These are phyloP conservation scores for Typhlomys cinereus DNA, from an alignment of 2,113 vertebrate genomes.

Conservation along the genomic window DNA sequence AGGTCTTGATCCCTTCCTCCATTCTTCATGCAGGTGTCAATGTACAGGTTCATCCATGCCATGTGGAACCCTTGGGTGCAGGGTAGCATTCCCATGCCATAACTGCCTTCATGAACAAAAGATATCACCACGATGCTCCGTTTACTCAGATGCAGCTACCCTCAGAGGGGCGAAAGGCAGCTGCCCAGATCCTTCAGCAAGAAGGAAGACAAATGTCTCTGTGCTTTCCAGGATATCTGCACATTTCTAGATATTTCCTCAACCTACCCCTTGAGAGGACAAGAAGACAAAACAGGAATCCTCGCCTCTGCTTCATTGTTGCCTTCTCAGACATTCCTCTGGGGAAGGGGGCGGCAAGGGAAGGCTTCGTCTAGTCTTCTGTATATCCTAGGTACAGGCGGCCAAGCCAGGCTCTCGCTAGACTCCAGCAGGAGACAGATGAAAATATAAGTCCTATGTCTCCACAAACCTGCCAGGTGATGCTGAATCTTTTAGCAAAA, in stretches of 20 bases:
- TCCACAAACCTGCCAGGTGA: background rate
- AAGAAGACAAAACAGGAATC: background rate
- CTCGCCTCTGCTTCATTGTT: background rate
- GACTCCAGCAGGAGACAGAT: background rate
- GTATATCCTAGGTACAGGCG: background rate
- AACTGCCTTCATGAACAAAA: too few species aligned
- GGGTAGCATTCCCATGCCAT: too few species aligned
- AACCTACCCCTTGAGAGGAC: background rate
- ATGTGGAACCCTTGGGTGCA: too few species aligned
- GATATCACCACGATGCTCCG: too few species aligned
- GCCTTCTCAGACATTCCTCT: fast-evolving
- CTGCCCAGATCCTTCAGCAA: background rate
- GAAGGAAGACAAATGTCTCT: background rate
- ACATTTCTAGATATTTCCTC: background rate
- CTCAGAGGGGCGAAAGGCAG: background rate
- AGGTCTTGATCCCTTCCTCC: too few species aligned
- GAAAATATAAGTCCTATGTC: too few species aligned
- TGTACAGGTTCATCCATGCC: too few species aligned
- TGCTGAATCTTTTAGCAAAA: background rate
- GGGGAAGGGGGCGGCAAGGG: too few species aligned
- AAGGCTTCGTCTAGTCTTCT: background rate
- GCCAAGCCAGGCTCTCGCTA: background rate
- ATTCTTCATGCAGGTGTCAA: too few species aligned
- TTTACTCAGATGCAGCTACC: too few species aligned
- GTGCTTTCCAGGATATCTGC: background rate